These are phyloP conservation scores for Micrasema minimum DNA, from an alignment of 1,140 invertebrate species.

Conservation along the genomic window DNA sequence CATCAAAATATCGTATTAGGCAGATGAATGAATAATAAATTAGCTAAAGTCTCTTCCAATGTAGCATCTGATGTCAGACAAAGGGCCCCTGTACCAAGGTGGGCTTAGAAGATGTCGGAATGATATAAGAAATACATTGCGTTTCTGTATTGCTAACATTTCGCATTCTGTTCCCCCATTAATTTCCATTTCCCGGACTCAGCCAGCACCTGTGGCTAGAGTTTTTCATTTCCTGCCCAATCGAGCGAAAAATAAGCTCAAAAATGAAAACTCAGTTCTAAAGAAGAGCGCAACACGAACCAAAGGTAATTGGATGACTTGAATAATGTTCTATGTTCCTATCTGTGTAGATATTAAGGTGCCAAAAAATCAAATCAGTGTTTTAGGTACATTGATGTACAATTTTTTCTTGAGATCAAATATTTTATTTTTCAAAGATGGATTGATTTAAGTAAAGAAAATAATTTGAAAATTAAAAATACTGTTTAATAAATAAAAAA, in stretches of 20 bases:
- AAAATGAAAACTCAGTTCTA: constrained; percentile 16
- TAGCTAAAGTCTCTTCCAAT: constrained; percentile 8
- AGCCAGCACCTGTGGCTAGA: constrained; percentile 38
- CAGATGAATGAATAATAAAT: constrained; percentile 28
- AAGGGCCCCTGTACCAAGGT: constrained; percentile 2
- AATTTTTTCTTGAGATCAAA: no score
- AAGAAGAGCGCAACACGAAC: not conserved
- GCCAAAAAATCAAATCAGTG: no score
- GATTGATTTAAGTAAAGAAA: no score
- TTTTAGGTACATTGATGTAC: no score
- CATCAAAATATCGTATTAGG: constrained; percentile 11
- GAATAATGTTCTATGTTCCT: no score
- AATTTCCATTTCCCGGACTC: constrained; percentile 15
- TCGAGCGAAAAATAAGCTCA: constrained; percentile 19
- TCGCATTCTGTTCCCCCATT: constrained; percentile 37
- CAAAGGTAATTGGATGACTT: constrained; percentile 17
- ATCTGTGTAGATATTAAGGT: no score
- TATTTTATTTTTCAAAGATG: no score
- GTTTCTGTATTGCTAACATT: constrained; percentile 36
- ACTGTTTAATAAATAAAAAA: no score
- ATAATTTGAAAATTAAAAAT: no score
- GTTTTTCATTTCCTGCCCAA: constrained; percentile 19
- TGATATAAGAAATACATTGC: constrained; percentile 35
- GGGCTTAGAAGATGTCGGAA: constrained; percentile 17
- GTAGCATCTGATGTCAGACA: constrained; percentile 28